Conservation (phyloP, 2,888 invertebrate genomes). For the Plemyria rubiginata region DNA sequence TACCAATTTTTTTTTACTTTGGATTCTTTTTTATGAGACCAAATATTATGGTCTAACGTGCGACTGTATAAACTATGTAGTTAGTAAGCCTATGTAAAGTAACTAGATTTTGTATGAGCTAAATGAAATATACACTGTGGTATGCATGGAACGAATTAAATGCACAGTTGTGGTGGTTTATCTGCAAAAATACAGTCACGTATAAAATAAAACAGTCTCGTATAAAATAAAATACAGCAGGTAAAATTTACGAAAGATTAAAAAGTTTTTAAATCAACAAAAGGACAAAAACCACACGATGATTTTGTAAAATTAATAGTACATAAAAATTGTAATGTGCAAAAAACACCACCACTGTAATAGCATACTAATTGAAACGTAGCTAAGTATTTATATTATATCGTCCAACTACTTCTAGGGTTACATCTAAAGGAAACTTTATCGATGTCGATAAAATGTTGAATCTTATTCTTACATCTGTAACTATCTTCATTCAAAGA, state of each 20-base stretch:
- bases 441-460: conserved; percentile 31
- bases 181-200: too few relatives aligned
- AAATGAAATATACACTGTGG: conserved; percentile 71
- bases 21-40: conserved; percentile 49
- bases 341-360: conserved; percentile 26
- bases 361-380: conserved; percentile 20
- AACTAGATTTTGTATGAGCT: conserved; percentile 80
- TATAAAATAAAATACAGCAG: too few relatives aligned
- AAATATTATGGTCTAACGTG: conserved; percentile 51
- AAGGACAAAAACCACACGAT: neutral
- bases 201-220: conserved; percentile 1
- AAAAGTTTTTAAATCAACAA: too few relatives aligned
- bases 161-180: conserved; percentile 37
- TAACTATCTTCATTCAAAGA: neutral
- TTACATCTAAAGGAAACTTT: conserved; percentile 20
- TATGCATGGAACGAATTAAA: conserved; percentile 55
- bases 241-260: too few relatives aligned
- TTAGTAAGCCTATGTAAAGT: conserved; percentile 60
- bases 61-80: conserved; percentile 70
- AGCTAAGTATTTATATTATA: conserved; percentile 28
- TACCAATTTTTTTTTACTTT: conserved; percentile 60
- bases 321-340: conserved; percentile 16
- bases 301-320: neutral
- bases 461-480: neutral
- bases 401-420: conserved; percentile 37